phyloP scores from a whole-genome alignment of 2,888 invertebrate species.

The Pristionchus entomophagus region DNA sequence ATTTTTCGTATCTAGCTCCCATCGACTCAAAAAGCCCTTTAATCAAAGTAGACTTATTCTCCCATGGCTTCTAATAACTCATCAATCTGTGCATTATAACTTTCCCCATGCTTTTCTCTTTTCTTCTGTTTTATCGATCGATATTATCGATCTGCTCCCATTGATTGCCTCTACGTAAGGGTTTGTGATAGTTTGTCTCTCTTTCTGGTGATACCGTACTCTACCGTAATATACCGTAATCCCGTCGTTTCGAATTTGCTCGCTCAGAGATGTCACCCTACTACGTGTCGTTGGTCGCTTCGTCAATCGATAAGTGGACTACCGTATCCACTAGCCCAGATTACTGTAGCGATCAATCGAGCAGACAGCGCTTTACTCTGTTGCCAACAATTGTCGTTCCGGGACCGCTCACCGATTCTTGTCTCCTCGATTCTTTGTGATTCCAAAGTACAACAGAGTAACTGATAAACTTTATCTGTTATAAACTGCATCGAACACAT shows the following conservation, averaged over 20 bases:
- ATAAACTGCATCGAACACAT: slow-evolving; percentile 1
- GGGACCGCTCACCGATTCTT: slow-evolving; percentile 22
- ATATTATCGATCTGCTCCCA: slow-evolving; percentile 12
- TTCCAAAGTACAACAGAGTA: slow-evolving; percentile 16
- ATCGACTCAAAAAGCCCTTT: slow-evolving; percentile 3
- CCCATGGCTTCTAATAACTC: slow-evolving; percentile 40
- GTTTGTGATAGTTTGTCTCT: neutral
- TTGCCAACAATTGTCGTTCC: slow-evolving; percentile 19
- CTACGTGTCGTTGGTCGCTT: slow-evolving; percentile 41
- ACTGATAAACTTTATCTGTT: slow-evolving; percentile 29
- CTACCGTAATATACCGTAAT: slow-evolving; percentile 22
- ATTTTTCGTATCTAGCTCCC: slow-evolving; percentile 7
- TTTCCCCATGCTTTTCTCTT: slow-evolving; percentile 21
- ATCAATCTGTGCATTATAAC: slow-evolving; percentile 30
- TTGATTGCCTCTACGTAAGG: slow-evolving; percentile 26
- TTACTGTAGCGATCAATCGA: slow-evolving; percentile 39
- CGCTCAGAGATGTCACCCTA: slow-evolving; percentile 42
- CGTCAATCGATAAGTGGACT: slow-evolving; percentile 18
- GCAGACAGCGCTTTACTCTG: slow-evolving; percentile 47
- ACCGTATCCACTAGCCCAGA: slow-evolving; percentile 25
- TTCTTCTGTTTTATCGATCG: slow-evolving; percentile 31
- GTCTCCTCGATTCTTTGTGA: neutral
- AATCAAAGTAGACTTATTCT: slow-evolving; percentile 39
- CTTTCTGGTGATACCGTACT: slow-evolving; percentile 36
- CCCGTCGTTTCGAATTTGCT: slow-evolving; percentile 12